Base-by-base conservation (phyloP, 2,888 invertebrate genomes). In the Nowickia ferox region DNA sequence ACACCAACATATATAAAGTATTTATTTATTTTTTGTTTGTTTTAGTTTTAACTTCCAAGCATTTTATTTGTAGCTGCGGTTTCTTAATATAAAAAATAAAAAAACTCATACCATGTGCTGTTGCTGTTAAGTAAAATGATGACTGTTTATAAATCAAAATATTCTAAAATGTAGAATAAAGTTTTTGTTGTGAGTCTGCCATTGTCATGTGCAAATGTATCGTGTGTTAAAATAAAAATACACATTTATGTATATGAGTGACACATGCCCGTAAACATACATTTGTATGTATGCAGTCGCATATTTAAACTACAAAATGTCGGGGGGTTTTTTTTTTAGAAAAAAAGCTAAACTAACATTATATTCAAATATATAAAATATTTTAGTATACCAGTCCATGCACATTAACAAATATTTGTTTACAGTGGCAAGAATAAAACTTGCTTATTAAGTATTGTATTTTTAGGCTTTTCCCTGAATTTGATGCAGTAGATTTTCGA, bases 101-200 rank as follows among this genome's bases (percentile, higher is more conserved):
- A 48, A 80, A 48, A 42, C 17, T 13, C 22, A 65, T 17, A 65
- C 38, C 72, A 66, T 80, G 80, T 74, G 79, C 55, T 55, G 40
- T 46, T 80, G 55, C 40, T 22, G 48, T 80, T 75, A 48, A 22
- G 51, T 19, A n/a, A 68, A 68, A 75, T 81, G 53, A 81, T 68
- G 61, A 75, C 46, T 61, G 81, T 53, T 81, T 22, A 59, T 75
- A 81, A 75, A 81, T 81, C 81, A 75, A 81, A 81, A 74, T 66
- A 57, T 66, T 53, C 17, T 48, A 72, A 65, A 80, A 66, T 59
- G 46, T 66, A 57, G 48, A 22, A 66, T 59, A 57, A 66, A 66
- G 9, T 30, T 61, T 17, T 61, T 80, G 48, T n/a, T 80, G 48
- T n/a, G 22, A 72, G 38, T 72, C 40, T 66, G 74, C 66, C 57